Percentiles rank a stretch among this genome's conserved stretches.
Evolutionary conservation across 2,888 invertebrate species (phyloP).

Genomic region (Glyphotaelius pellucidus): DNA sequence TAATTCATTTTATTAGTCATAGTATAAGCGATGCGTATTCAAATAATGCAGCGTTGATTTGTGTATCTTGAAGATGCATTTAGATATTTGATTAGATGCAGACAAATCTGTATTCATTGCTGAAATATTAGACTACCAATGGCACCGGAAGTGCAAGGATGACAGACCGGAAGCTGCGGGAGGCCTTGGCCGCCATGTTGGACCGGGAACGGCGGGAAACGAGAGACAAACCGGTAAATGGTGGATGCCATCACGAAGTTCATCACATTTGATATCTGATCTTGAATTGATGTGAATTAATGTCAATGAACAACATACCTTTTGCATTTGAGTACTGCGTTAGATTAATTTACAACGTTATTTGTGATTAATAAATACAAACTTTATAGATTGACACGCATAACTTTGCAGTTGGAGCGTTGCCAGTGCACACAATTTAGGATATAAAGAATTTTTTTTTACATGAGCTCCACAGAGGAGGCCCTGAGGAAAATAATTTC

Average conservation of each 20-base stretch:
- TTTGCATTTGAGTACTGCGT: not conserved
- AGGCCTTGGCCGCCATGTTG: conserved; percentile 17
- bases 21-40: not conserved
- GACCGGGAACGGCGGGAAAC: conserved; percentile 24
- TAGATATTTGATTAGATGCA: not conserved
- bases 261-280: not conserved
- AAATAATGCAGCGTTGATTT: not conserved
- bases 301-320: not conserved
- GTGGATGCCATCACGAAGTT: not conserved
- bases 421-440: no score
- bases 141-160: conserved; percentile 24
- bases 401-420: no score
- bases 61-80: not conserved
- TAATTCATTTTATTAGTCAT: not conserved
- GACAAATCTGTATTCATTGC: not conserved
- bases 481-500: no score
- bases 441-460: no score
- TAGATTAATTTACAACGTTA: not conserved
- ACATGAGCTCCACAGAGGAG: no score
- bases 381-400: no score
- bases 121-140: not conserved
- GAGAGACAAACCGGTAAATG: conserved; percentile 32
- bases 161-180: not conserved
- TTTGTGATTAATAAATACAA: no score
- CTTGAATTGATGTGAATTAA: not conserved